Evolutionary conservation across 2,888 invertebrate species (phyloP), one percentile per base, ranked within the genome.

Genomic region (Hartigia nigra): DNA sequence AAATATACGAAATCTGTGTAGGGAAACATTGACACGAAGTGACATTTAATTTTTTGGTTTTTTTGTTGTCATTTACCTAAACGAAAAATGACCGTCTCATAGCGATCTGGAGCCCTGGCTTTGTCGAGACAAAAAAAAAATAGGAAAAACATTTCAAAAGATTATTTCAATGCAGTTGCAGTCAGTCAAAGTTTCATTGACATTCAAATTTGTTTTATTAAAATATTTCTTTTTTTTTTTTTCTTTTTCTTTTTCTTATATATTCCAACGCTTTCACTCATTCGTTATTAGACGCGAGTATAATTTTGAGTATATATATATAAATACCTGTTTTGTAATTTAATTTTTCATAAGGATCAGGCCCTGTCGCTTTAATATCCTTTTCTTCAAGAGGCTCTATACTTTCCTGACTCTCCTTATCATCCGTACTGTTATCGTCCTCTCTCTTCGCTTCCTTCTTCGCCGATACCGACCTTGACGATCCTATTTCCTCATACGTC

Each of bases 291-390:
- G 3, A 32, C 72, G 12, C 31, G 3, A 72, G 5, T 23, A 75
- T 79, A 35, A 12, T 77, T 31, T 36, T 31, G 12, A 55, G n/a
- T 74, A 23, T 14, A 12, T 70, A 77, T 88, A 89, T 82, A 12
- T 70, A 77, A 88, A 89, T 82, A 92, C 92, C 92, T 83, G 89
- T 88, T 87, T 89, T 92, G 83, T 91, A 91, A 83, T 91, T 90
- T 35, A 92, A 87, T 85, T 92, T 92, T 70, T 93, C 92, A 78
- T 91, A 92, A 31, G 92, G 92, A 85, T 92, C 92, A 0, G 92
- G 92, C 5, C 92, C 92, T 14, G 90, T 91, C 3, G 92, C 92
- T 81, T 90, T 90, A 55, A 92, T 86, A 77, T 91, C 90, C 79
- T 91, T 89, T 36, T 91, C 90, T 39, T 92, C 88, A 12, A 91